Base-by-base conservation (phyloP, 2,113 vertebrate genomes). In the Uropsilus gracilis region DNA sequence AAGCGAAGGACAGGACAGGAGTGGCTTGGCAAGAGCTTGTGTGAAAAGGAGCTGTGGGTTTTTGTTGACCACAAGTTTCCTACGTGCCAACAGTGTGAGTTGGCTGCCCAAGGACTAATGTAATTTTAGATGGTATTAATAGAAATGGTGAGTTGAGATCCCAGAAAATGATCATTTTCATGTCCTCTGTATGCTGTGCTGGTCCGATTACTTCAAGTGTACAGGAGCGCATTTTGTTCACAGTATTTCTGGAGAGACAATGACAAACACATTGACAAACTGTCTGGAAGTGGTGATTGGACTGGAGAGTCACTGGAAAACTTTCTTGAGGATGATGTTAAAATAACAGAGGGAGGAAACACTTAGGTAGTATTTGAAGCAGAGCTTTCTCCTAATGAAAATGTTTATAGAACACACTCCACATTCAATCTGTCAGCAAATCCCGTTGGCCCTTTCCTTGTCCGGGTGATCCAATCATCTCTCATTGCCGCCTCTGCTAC, bases 121-220 rank as follows among this genome's bases (percentile, higher is more conserved):
- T 86, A 83, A 94, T 92, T 93, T 86, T 94, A 96, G 55, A 73
- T 71, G 57, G 12, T 46, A 72, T 91, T 85, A 97, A 73, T 66
- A 94, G 64, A 90, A 94, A 94, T 66, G 50, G 30, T 77, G 68
- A 75, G 11, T 48, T 92, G 63, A 90, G 82, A 92, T 78, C 30
- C 44, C 11, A 48, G 76, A 90, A 86, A 53, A 48, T 90, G 26
- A 82, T 95, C 1, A 4, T 83, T 82, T 90, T 8, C 71, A 20
- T 73, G 42, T 92, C 42, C 7, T 76, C 17, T 78, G 61, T 80
- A 34, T 42, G 34, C 48, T 71, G 39, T 73, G 77, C 64, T 85
- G 22, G 28, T 92, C 30, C 71, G 17, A 69, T 55, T 32, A 14
- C 59, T 61, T 75, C 20, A 76, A 55, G 53, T 7, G 5, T 48